Conservation (phyloP, 23 tunicate genomes). For the Halocynthia roretzi region DNA sequence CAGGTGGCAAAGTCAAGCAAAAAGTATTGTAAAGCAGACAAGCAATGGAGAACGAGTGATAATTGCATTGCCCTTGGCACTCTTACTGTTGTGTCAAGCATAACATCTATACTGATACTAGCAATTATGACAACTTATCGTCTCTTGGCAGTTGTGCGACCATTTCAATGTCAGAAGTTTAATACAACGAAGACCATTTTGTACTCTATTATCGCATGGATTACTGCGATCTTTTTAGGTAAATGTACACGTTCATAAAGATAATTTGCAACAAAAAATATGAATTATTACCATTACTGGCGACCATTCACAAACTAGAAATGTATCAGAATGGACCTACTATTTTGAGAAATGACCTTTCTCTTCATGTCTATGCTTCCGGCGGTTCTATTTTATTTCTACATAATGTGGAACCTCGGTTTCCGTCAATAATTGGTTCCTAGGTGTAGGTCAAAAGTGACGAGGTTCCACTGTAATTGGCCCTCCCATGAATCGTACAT, state of each 20-base stretch:
- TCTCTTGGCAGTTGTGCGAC: slow-evolving; percentile 13
- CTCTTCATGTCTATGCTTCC: no score
- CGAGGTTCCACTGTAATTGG: no score
- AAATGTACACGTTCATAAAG: neutral
- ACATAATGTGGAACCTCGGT: no score
- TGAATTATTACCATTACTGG: no score
- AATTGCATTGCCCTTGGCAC: slow-evolving; percentile 23
- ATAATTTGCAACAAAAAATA: no score
- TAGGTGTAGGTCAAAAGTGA: no score
- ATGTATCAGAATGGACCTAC: no score
- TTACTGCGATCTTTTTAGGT: slow-evolving; percentile 18
- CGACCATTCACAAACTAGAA: no score
- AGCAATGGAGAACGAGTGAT: slow-evolving; percentile 29
- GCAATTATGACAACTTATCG: slow-evolving; percentile 40
- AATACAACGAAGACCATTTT: slow-evolving; percentile 5
- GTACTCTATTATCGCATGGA: slow-evolving; percentile 25
- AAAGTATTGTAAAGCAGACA: slow-evolving; percentile 31
- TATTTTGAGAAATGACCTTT: no score
- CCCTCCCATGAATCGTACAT: no score
- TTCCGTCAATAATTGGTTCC: no score
- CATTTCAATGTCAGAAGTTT: slow-evolving; percentile 15
- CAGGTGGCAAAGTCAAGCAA: slow-evolving; percentile 21
- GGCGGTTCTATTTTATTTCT: no score
- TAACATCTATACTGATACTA: slow-evolving; percentile 30
- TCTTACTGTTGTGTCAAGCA: slow-evolving; percentile 22